A percentile compares a stretch with the other conserved stretches of the same genome.
phyloP scores from a whole-genome alignment of 2,113 vertebrate species.

The Dasyprocta punctata region DNA sequence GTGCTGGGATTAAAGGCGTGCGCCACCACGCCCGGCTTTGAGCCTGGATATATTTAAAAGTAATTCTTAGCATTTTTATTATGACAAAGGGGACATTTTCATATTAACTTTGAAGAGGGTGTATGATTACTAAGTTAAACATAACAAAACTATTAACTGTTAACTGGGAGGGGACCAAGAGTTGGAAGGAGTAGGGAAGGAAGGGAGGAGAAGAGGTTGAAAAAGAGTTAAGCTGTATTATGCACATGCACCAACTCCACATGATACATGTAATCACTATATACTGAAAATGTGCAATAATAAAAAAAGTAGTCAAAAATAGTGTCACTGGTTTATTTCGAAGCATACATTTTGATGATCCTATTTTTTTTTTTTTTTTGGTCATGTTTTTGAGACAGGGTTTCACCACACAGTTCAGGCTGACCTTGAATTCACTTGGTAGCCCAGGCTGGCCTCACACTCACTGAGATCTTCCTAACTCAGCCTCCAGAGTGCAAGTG shows the following conservation, averaged over 20 bases:
- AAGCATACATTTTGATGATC: constrained; percentile 27
- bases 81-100: constrained; percentile 66
- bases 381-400: background rate
- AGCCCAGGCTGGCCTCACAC: background rate
- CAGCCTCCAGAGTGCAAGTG: background rate
- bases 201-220: background rate
- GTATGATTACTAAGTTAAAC: constrained; percentile 74
- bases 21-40: no score
- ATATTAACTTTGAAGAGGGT: constrained; percentile 61
- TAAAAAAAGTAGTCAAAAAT: constrained; percentile 38
- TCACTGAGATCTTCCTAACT: background rate
- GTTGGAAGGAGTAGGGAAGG: background rate
- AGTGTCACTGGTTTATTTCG: constrained; percentile 33
- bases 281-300: background rate
- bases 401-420: background rate
- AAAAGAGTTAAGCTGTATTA: background rate
- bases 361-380: no score
- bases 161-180: background rate
- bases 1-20: no score
- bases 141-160: constrained; percentile 66
- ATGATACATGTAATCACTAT: background rate
- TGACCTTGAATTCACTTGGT: background rate
- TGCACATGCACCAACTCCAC: background rate
- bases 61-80: constrained; percentile 74
- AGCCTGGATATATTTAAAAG: constrained; percentile 79